These are phyloP conservation scores for Leptestheria dahalacensis DNA, from an alignment of 1,140 invertebrate species.

Conservation along the genomic window DNA sequence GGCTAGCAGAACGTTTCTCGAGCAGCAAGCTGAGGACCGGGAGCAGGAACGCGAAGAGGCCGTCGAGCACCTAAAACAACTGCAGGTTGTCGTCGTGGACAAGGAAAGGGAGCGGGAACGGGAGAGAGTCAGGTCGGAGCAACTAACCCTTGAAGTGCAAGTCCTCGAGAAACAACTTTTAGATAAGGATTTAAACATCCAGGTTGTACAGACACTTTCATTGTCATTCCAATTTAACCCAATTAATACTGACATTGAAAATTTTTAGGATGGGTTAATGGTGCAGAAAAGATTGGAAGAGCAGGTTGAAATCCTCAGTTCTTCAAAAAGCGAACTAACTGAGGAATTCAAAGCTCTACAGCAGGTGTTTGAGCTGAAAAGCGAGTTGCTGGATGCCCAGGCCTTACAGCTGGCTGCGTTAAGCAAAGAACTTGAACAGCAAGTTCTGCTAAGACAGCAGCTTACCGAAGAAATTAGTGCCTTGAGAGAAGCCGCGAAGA, in stretches of 20 bases:
- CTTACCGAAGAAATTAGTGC: background rate
- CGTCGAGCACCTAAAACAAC: background rate
- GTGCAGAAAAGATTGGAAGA: background rate
- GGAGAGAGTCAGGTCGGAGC: background rate
- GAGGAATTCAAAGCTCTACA: conserved; percentile 1
- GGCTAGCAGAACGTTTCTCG: conserved; percentile 1
- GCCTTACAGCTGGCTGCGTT: background rate
- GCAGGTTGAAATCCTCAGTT: background rate
- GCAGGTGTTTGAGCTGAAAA: conserved; percentile 1
- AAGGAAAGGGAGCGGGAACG: conserved; percentile 7
- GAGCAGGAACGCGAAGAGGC: conserved; percentile 10
- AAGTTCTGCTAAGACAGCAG: background rate
- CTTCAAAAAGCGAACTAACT: background rate
- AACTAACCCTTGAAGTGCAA: background rate
- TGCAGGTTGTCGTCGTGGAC: background rate
- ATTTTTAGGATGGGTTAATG: background rate
- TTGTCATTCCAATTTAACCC: background rate
- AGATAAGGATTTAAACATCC: background rate
- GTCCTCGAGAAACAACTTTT: background rate
- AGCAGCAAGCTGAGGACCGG: conserved; percentile 3
- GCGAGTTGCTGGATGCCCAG: conserved; percentile 1
- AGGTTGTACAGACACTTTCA: background rate
- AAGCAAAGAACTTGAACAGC: conserved; percentile 4
- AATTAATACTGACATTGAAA: background rate
- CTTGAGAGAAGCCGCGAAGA: background rate